phyloP scores from a whole-genome alignment of 2,113 vertebrate species.

The Perccottus glenii region DNA sequence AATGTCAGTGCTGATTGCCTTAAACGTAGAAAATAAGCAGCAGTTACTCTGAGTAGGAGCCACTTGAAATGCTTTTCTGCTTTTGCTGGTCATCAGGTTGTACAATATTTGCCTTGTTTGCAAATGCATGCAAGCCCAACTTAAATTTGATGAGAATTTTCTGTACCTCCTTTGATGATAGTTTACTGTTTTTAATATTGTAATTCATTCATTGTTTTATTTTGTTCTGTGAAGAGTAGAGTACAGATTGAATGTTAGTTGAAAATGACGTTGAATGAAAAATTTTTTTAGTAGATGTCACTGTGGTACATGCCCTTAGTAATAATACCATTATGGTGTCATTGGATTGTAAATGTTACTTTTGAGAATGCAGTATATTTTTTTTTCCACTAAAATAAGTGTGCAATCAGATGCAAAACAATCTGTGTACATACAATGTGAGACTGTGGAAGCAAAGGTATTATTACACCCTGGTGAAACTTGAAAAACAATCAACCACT shows the following conservation, averaged over 20 bases:
- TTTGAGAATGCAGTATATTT: conserved; percentile 54
- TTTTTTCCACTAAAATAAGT: conserved; percentile 59
- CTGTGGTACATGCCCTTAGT: conserved; percentile 43
- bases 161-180: conserved; percentile 34
- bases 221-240: conserved; percentile 51
- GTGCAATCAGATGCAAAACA: conserved; percentile 52
- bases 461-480: conserved; percentile 71
- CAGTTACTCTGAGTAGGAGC: conserved; percentile 18
- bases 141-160: conserved; percentile 32
- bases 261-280: conserved; percentile 65
- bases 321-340: conserved; percentile 48
- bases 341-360: conserved; percentile 68
- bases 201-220: conserved; percentile 39
- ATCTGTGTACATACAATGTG: conserved; percentile 62
- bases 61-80: conserved; percentile 15
- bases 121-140: conserved; percentile 47
- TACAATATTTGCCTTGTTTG: conserved; percentile 47
- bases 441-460: conserved; percentile 48
- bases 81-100: conserved; percentile 43
- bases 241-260: conserved; percentile 64
- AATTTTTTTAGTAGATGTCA: conserved; percentile 52
- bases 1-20: conserved; percentile 40
- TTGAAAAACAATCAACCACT: conserved; percentile 65
- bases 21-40: conserved; percentile 29
- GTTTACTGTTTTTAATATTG: conserved; percentile 48